A percentile compares a stretch with the other conserved stretches of the same genome.
Evolutionary conservation across 2,797 vertebrate genomes (phyloP).

Genomic region (Acipenser oxyrinchus): DNA sequence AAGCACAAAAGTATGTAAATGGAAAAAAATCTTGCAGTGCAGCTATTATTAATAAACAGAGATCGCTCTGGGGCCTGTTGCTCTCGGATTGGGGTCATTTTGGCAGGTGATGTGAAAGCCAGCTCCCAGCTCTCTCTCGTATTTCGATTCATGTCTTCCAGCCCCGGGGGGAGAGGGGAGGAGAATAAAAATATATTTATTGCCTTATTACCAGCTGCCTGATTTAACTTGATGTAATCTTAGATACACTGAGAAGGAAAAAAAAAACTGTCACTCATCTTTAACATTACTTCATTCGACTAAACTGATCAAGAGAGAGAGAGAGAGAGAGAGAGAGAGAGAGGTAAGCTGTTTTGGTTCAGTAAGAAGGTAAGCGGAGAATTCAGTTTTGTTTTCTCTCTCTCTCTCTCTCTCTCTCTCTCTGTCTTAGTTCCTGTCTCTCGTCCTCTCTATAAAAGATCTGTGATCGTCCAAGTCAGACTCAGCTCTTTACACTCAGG

Average conservation of each 20-base stretch:
- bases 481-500: conserved; percentile 9
- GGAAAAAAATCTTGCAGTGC: too few species aligned
- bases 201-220: conserved; percentile 64
- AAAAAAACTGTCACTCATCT: too few species aligned
- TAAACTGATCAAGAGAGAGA: conserved; percentile 28
- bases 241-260: conserved; percentile 37
- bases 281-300: conserved; percentile 44
- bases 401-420: conserved; percentile 5
- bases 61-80: background rate
- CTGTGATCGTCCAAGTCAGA: conserved; percentile 12
- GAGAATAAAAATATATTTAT: conserved; percentile 55
- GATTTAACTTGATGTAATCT: conserved; percentile 59
- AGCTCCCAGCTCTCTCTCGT: conserved; percentile 48
- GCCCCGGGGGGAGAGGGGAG: conserved; percentile 48
- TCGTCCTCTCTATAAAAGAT: conserved; percentile 17
- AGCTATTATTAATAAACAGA: background rate
- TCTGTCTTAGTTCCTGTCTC: conserved; percentile 23
- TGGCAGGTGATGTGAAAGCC: conserved; percentile 39
- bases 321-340: conserved; percentile 6
- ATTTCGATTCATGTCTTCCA: conserved; percentile 56
- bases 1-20: too few species aligned
- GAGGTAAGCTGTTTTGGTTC: conserved; percentile 68
- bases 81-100: background rate
- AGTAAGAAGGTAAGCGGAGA: conserved; percentile 72
- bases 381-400: conserved; percentile 45